Percentiles rank a stretch among this genome's conserved stretches.
phyloP scores from a whole-genome alignment of 2,888 invertebrate genomes.

The Macropis europaea region DNA sequence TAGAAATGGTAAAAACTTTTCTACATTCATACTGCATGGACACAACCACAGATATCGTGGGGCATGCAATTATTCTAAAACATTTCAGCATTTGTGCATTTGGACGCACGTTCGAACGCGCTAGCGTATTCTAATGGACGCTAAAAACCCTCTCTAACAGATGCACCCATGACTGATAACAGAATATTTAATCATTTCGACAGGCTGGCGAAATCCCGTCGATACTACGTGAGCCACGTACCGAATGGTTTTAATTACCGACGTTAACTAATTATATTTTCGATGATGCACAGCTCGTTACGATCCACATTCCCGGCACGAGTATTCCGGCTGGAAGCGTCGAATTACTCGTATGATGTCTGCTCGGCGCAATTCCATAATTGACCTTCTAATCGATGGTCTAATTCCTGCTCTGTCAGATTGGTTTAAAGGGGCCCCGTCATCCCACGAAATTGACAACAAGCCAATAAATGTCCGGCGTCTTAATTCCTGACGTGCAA shows the following conservation, averaged over 20 bases:
- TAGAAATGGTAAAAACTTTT: no score
- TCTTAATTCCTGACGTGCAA: slow-evolving; percentile 19
- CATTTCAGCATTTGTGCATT: no score
- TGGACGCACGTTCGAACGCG: background rate
- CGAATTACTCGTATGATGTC: slow-evolving; percentile 52
- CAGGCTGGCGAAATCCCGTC: slow-evolving; percentile 20
- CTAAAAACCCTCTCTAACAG: background rate
- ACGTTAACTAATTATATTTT: slow-evolving; percentile 48
- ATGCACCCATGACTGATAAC: slow-evolving; percentile 7
- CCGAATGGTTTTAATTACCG: slow-evolving; percentile 48
- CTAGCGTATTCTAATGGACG: slow-evolving; percentile 9
- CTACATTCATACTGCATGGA: no score
- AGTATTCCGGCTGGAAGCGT: slow-evolving; percentile 35
- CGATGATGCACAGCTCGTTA: background rate
- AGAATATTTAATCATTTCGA: slow-evolving; percentile 40
- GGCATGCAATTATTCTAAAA: no score
- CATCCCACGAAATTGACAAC: slow-evolving; percentile 20
- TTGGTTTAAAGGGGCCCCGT: slow-evolving; percentile 12
- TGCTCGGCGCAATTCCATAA: slow-evolving; percentile 41
- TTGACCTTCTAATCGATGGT: slow-evolving; percentile 50
- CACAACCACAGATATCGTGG: no score
- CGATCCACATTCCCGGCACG: slow-evolving; percentile 34
- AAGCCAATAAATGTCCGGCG: slow-evolving; percentile 16
- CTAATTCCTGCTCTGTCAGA: slow-evolving; percentile 43
- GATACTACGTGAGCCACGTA: slow-evolving; percentile 34